Percentiles rank a stretch among this genome's conserved stretches.
phyloP scores from a whole-genome alignment of 92 coral and sea anemone species.

The Siderastrea radians region DNA sequence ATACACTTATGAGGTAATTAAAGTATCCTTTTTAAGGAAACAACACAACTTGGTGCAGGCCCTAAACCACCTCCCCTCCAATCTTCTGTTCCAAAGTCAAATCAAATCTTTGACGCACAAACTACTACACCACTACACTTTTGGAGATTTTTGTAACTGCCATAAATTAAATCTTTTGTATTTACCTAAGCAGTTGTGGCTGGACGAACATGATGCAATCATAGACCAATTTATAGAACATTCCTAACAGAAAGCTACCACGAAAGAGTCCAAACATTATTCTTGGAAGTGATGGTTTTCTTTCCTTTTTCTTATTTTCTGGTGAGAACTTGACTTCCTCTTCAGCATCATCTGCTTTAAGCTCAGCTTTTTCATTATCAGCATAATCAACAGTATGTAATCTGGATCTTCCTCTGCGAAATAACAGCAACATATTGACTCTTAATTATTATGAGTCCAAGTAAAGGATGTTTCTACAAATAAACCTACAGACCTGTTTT shows the following conservation, averaged over 20 bases:
- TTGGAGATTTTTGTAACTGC: too few species aligned
- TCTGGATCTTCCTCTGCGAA: slow-evolving; percentile 18
- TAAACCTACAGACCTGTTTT: too few species aligned
- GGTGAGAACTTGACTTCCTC: slow-evolving; percentile 48
- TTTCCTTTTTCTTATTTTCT: background rate
- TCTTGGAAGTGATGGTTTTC: slow-evolving; percentile 72
- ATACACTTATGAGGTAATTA: too few species aligned
- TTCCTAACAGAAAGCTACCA: slow-evolving; percentile 66
- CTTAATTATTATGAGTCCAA: background rate
- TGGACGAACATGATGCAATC: slow-evolving; percentile 81
- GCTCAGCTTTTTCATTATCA: slow-evolving; percentile 51
- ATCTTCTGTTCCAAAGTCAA: too few species aligned
- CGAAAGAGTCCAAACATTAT: slow-evolving; percentile 60
- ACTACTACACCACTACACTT: too few species aligned
- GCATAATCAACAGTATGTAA: slow-evolving; percentile 22
- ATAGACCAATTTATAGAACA: slow-evolving; percentile 63
- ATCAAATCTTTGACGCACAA: too few species aligned
- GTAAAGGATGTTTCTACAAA: too few species aligned
- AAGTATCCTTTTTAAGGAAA: too few species aligned
- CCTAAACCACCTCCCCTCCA: too few species aligned
- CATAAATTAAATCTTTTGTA: too few species aligned
- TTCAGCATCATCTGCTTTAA: slow-evolving; percentile 51
- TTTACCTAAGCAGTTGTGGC: slow-evolving; percentile 81
- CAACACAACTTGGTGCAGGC: too few species aligned
- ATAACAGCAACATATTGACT: background rate